Conservation (phyloP, 2,113 vertebrate species). For the Apteryx owenii region DNA sequence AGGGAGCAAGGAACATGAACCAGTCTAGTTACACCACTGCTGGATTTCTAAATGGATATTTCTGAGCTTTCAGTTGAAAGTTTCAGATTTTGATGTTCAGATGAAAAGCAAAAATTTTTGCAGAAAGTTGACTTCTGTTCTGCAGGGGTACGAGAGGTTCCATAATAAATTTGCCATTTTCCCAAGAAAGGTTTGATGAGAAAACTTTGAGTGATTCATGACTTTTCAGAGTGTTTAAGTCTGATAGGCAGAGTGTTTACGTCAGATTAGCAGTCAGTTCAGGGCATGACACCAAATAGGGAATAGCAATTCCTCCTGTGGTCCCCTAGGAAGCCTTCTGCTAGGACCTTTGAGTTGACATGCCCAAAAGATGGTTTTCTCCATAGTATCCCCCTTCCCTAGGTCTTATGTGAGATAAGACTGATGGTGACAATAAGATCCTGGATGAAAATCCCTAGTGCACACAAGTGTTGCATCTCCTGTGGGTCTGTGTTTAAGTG, state of each 20-base stretch:
- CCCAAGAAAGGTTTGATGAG: neutral
- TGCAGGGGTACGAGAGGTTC: neutral
- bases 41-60: neutral
- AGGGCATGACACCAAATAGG: neutral
- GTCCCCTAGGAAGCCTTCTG: neutral
- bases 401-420: neutral
- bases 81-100: neutral
- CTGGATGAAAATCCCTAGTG: neutral
- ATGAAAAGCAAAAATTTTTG: neutral
- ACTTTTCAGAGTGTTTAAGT: neutral
- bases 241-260: neutral
- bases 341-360: too few species aligned
- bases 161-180: neutral
- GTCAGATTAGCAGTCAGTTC: neutral
- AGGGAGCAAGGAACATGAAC: neutral
- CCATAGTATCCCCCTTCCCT: neutral
- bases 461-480: neutral
- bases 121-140: neutral
- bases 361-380: neutral
- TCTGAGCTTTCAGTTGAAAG: constrained; percentile 2
- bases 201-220: neutral
- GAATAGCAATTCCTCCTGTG: neutral
- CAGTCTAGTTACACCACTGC: neutral
- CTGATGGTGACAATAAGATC: neutral
- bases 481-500: rapidly evolving